Percentiles rank a stretch among this genome's conserved stretches.
phyloP scores from a whole-genome alignment of 2,888 invertebrate species.

The Leucania comma region DNA sequence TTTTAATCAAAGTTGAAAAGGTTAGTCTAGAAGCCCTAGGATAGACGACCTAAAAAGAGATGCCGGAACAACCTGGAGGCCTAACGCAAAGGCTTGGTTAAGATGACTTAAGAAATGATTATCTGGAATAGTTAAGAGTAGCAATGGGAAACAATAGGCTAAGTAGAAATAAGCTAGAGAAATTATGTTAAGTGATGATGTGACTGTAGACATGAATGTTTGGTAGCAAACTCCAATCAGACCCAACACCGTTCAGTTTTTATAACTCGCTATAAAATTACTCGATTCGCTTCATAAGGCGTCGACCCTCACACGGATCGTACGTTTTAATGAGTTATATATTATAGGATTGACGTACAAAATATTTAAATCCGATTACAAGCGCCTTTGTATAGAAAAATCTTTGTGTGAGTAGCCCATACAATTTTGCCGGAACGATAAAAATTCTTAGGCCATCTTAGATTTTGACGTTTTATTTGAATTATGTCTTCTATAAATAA shows the following conservation, averaged over 20 bases:
- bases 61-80: too few species aligned
- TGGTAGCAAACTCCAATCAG: constrained; percentile 60
- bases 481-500: constrained; percentile 51
- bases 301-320: constrained; percentile 70
- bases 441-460: constrained; percentile 54
- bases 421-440: constrained; percentile 50
- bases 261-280: constrained; percentile 77
- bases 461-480: constrained; percentile 47
- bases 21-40: too few species aligned
- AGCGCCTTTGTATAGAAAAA: constrained; percentile 52
- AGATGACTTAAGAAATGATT: too few species aligned
- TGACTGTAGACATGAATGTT: constrained; percentile 40
- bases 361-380: constrained; percentile 69
- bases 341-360: constrained; percentile 73
- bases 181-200: constrained; percentile 8
- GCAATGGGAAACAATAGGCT: too few species aligned
- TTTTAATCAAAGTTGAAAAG: not conserved
- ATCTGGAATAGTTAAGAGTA: too few species aligned
- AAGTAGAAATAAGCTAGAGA: too few species aligned
- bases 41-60: too few species aligned
- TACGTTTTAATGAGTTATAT: constrained; percentile 73
- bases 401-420: constrained; percentile 56
- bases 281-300: constrained; percentile 73
- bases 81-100: too few species aligned
- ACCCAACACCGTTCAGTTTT: constrained; percentile 71